Evolutionary conservation across 2,888 invertebrate species (phyloP).

Genomic region (Chymomyza procnemis): DNA sequence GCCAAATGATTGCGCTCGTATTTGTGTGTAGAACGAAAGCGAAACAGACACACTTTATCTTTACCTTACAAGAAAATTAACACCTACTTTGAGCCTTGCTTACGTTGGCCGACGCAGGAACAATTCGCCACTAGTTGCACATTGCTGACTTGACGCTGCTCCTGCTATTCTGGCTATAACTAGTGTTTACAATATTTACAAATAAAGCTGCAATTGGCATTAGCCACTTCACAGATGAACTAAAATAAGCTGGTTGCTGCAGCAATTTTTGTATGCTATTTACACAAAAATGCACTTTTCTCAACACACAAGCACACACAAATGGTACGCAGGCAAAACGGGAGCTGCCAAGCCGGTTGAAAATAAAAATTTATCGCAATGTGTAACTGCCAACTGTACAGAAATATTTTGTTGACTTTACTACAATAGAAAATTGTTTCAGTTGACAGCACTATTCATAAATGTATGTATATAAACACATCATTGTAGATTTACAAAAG

Average conservation of each 20-base stretch:
- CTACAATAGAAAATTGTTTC: no score
- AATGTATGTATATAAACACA: no score
- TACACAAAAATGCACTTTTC: neutral
- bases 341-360: neutral
- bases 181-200: neutral
- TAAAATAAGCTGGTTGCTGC: neutral
- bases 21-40: neutral
- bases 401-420: neutral
- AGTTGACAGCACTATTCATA: no score
- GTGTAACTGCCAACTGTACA: neutral
- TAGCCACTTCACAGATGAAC: neutral
- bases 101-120: neutral
- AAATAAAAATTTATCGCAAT: neutral
- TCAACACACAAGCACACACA: neutral
- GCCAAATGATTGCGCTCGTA: neutral
- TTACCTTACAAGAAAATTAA: neutral
- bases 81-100: neutral
- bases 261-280: neutral
- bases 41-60: neutral
- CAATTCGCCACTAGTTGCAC: slow-evolving; percentile 56
- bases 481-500: no score
- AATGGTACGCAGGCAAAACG: neutral
- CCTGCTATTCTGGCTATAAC: neutral
- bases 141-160: slow-evolving; percentile 27
- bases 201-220: neutral